Conservation (phyloP, 2,888 invertebrate genomes). For the Cantharis nigra region DNA sequence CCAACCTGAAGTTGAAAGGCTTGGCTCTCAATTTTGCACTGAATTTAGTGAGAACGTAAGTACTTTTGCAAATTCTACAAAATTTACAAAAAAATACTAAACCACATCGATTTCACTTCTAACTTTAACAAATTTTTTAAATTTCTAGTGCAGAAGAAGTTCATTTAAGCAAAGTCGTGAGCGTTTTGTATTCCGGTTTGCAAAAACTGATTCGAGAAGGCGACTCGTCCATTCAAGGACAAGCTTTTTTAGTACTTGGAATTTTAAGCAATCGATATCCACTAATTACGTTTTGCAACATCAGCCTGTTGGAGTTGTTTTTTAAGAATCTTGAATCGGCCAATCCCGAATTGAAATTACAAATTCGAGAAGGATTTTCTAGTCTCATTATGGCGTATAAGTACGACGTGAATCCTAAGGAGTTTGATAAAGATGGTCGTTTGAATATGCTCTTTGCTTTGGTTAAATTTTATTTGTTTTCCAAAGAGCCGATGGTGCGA, state of each 20-base stretch:
- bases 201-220: slow-evolving; percentile 72
- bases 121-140: not conserved
- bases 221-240: slow-evolving; percentile 65
- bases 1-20: slow-evolving; percentile 81
- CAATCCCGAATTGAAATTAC: slow-evolving; percentile 49
- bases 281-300: slow-evolving; percentile 69
- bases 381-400: slow-evolving; percentile 50
- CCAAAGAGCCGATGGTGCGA: slow-evolving; percentile 77
- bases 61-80: slow-evolving; percentile 30
- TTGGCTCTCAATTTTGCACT: slow-evolving; percentile 81
- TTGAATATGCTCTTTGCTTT: slow-evolving; percentile 59
- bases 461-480: slow-evolving; percentile 74
- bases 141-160: slow-evolving; percentile 63
- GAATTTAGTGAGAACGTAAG: slow-evolving; percentile 81
- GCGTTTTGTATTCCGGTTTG: slow-evolving; percentile 75
- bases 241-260: slow-evolving; percentile 78
- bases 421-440: slow-evolving; percentile 49
- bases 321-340: slow-evolving; percentile 59
- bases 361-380: slow-evolving; percentile 52
- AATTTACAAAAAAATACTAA: not conserved
- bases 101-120: not conserved
- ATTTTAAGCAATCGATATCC: slow-evolving; percentile 66
- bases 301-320: slow-evolving; percentile 61
- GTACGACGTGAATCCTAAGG: slow-evolving; percentile 47
- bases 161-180: slow-evolving; percentile 68